Conservation (phyloP, 1,140 invertebrate species). For the Druon quercuslanigerum region DNA sequence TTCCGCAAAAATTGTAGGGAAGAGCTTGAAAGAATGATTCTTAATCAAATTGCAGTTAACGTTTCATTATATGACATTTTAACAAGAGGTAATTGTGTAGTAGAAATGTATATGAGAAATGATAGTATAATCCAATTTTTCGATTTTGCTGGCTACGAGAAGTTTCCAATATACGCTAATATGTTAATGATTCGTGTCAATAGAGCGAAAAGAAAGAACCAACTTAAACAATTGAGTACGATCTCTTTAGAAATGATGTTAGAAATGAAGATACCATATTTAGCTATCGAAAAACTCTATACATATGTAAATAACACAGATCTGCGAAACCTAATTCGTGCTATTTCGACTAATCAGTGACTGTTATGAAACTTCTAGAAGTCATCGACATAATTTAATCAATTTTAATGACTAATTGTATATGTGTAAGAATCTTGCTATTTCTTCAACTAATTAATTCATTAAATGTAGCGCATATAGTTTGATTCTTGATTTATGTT, state of each 20-base stretch:
- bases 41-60: background rate
- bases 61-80: background rate
- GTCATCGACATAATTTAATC: too few species aligned
- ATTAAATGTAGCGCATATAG: too few species aligned
- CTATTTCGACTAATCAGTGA: background rate
- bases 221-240: background rate
- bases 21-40: background rate
- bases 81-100: background rate
- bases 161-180: background rate
- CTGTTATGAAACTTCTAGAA: too few species aligned
- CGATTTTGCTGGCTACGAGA: background rate
- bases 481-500: too few species aligned
- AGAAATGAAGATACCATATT: background rate
- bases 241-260: background rate
- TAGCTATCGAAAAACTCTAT: background rate
- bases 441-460: too few species aligned
- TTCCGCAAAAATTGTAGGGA: background rate
- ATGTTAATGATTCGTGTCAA: background rate
- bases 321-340: background rate
- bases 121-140: background rate
- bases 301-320: background rate
- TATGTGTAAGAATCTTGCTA: too few species aligned
- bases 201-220: background rate
- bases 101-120: background rate
- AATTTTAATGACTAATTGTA: too few species aligned